Percentiles rank a stretch among this genome's conserved stretches.
phyloP scores from a whole-genome alignment of 2,113 vertebrate genomes.

The Megaceryle maxima region DNA sequence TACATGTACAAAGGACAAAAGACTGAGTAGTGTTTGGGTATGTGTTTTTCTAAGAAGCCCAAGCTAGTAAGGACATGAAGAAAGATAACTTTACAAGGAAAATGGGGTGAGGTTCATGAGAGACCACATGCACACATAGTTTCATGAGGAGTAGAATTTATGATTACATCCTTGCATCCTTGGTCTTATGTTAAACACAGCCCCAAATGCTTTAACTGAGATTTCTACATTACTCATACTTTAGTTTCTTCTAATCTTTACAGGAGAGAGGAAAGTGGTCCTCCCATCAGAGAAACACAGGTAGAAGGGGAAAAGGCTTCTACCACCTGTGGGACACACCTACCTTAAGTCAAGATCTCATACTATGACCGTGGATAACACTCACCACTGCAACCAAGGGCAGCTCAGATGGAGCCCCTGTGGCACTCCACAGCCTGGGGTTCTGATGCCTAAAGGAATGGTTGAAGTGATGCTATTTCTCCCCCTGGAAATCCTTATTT shows the following conservation, averaged over 20 bases:
- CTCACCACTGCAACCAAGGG: fast-evolving
- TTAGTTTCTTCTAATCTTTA: not conserved
- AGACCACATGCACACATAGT: fast-evolving
- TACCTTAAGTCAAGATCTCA: not conserved
- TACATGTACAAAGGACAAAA: not conserved
- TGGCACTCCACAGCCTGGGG: not conserved
- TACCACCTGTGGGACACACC: not conserved
- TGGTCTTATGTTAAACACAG: not conserved
- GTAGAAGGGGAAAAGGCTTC: not conserved
- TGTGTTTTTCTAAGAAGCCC: not conserved
- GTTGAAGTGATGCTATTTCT: not conserved
- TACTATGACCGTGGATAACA: no score
- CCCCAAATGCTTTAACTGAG: not conserved
- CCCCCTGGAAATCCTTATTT: not conserved
- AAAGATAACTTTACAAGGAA: not conserved
- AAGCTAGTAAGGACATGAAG: not conserved
- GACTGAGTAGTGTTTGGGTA: no score
- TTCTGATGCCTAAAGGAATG: not conserved
- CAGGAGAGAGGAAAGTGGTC: not conserved
- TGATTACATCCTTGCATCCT: not conserved
- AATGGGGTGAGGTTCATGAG: not conserved
- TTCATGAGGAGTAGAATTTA: not conserved
- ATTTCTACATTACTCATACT: not conserved
- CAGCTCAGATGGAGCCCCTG: not conserved
- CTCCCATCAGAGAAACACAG: not conserved